A percentile compares a stretch with the other conserved stretches of the same genome.
Conservation (phyloP, 2,113 vertebrate genomes). For the Grammomys surdaster region DNA sequence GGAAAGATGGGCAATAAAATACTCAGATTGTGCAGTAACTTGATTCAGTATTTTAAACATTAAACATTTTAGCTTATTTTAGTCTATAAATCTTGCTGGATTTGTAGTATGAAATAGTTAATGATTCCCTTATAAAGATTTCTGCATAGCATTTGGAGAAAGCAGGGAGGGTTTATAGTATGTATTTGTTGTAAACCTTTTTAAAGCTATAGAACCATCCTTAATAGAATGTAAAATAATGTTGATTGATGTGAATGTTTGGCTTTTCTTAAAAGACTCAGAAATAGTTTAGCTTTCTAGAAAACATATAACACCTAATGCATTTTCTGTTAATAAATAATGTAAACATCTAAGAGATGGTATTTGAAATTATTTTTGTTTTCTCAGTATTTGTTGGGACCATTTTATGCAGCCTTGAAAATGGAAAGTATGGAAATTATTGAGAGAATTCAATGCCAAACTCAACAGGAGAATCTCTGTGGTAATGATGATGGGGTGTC, state of each 20-base stretch:
- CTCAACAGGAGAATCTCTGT: slow-evolving; percentile 76
- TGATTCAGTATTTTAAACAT: slow-evolving; percentile 51
- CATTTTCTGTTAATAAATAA: slow-evolving; percentile 51
- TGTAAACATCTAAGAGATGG: slow-evolving; percentile 36
- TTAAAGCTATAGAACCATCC: not conserved
- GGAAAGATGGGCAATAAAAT: not conserved
- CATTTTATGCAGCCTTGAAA: slow-evolving; percentile 90
- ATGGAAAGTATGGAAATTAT: slow-evolving; percentile 86
- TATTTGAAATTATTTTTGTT: slow-evolving; percentile 75
- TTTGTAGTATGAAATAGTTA: slow-evolving; percentile 43
- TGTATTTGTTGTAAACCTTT: slow-evolving; percentile 20
- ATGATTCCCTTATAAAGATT: slow-evolving; percentile 50
- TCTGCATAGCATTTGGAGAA: slow-evolving; percentile 47
- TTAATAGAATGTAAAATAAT: slow-evolving; percentile 28
- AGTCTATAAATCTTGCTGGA: slow-evolving; percentile 33
- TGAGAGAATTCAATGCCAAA: slow-evolving; percentile 80
- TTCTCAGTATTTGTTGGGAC: slow-evolving; percentile 91
- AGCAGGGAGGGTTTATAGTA: not conserved
- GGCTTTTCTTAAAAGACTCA: slow-evolving; percentile 37
- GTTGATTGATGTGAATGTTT: slow-evolving; percentile 41
- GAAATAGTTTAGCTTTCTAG: slow-evolving; percentile 50
- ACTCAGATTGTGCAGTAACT: slow-evolving; percentile 1
- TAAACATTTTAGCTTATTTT: slow-evolving; percentile 33
- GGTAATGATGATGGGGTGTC: slow-evolving; percentile 86
- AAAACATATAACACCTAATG: not conserved